Evolutionary conservation across 2,113 vertebrate genomes (phyloP).

Genomic region (Malurus elegans): DNA sequence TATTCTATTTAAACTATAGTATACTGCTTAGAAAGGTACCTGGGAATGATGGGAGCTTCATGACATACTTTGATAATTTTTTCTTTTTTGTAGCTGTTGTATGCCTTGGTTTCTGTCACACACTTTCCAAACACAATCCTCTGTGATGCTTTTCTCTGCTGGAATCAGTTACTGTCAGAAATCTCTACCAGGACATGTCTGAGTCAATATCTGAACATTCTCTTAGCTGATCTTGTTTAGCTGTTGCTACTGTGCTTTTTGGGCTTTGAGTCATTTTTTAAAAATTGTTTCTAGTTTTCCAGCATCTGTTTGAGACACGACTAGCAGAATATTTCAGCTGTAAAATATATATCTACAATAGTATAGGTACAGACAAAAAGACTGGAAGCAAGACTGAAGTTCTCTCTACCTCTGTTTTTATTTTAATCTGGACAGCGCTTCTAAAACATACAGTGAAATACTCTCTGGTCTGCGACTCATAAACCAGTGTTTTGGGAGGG

Average conservation of each 20-base stretch:
- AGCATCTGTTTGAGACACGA: neutral
- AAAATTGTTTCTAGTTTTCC: neutral
- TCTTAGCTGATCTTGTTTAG: slow-evolving; percentile 2
- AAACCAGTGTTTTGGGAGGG: neutral
- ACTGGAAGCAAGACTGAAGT: neutral
- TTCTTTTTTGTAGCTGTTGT: neutral
- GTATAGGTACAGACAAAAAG: neutral
- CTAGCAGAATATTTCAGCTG: neutral
- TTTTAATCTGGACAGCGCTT: neutral
- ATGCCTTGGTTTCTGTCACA: neutral
- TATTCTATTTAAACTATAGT: neutral
- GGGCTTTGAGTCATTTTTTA: neutral
- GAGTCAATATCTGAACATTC: neutral
- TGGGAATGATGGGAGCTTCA: neutral
- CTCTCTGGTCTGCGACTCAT: fast-evolving
- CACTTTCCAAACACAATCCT: neutral
- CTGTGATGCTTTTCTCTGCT: neutral
- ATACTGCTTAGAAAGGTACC: neutral
- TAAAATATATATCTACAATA: neutral
- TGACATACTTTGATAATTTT: neutral
- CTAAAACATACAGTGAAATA: neutral
- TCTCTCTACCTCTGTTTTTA: neutral
- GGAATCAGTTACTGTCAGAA: neutral
- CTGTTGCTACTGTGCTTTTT: neutral
- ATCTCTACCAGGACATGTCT: neutral